Conservation (phyloP, 2,797 vertebrate species). For the Hyperoplus immaculatus region DNA sequence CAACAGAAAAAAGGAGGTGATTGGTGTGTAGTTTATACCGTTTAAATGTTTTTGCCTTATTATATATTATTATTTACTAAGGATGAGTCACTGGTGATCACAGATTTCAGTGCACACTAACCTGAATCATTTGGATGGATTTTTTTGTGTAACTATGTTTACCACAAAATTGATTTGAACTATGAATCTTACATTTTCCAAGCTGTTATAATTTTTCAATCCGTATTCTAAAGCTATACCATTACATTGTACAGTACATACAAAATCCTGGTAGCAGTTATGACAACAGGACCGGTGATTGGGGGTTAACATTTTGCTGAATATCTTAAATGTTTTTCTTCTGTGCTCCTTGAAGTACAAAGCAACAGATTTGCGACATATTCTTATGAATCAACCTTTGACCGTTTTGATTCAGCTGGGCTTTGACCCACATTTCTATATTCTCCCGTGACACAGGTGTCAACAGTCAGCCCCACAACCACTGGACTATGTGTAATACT, state of each 20-base stretch:
- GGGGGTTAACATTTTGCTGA: neutral
- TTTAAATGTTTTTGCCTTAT: no score
- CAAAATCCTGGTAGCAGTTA: neutral
- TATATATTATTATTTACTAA: slow-evolving; percentile 9
- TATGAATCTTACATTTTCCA: neutral
- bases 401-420: neutral
- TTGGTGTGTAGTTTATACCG: slow-evolving; percentile 14
- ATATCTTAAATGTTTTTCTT: neutral
- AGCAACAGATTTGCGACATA: neutral
- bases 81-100: neutral
- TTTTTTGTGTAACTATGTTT: neutral
- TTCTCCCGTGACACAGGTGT: neutral
- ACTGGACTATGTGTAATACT: neutral
- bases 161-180: neutral
- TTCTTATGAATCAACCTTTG: neutral
- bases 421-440: neutral
- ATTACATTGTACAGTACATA: neutral
- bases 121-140: neutral
- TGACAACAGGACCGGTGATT: neutral
- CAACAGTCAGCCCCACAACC: neutral
- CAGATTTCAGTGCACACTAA: neutral
- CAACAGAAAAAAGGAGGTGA: no score
- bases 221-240: neutral
- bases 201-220: neutral
- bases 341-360: neutral